Evolutionary conservation across 2,113 vertebrate species (phyloP), one percentile per base, ranked within the genome.

Genomic region (Tragelaphus scriptus): DNA sequence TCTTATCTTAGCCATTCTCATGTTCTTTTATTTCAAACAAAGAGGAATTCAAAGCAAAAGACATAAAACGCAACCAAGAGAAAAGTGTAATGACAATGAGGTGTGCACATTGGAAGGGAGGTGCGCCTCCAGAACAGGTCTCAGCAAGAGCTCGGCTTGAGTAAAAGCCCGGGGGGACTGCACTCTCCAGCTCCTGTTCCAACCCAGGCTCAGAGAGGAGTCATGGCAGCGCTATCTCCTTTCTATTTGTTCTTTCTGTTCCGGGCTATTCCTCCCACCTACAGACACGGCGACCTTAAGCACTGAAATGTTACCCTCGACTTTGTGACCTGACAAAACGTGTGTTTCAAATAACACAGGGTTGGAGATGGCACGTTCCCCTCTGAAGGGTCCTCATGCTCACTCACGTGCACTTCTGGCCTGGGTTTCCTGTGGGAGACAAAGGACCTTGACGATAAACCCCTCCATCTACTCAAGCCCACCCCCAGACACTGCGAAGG

Each of bases 1-100:
- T 77, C 92, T 95, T 55, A 92, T 80, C 81, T 25, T 1, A 17
- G 40, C 40, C 84, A n/a, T 32, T 94, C 65, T 58, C 7, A 2
- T 93, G 28, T 65, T 68, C 65, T 71, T 77, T 97, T 75, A 71
- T 88, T 91, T 92, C 82, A 40, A 53, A 96, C 17, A 58, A 79
- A 75, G 26, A 94, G n/a, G 61, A 95, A 97, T 93, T 97, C 85
- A 94, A 91, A 95, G 90, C 58, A 93, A 93, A 97, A 86, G 47
- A 51, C 28, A 84, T 68, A 32, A 56, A 95, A 58, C 5, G 10
- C 16, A 63, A 77, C 19, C 4, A 85, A 44, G 59, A 92, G 16
- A 15, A 75, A 92, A 81, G 49, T 28, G 44, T 19, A 32, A 17
- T 19, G 36, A 68, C 30, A 80, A 65, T 25, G 56, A 68, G 32